Evolutionary conservation across 1,140 invertebrate genomes (phyloP).

Genomic region (Ganaspis sp.): DNA sequence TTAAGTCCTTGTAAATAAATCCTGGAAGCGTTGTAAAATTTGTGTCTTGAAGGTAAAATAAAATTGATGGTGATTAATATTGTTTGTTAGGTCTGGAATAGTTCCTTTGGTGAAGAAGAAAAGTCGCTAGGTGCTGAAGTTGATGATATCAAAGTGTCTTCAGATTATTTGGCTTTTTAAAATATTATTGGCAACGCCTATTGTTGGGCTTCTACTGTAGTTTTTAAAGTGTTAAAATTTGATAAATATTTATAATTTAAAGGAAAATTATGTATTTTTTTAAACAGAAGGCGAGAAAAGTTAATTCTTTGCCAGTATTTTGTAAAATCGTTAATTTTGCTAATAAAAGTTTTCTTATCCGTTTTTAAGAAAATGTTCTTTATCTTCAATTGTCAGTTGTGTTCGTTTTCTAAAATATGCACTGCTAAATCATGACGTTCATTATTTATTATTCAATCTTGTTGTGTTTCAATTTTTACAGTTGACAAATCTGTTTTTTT

Average conservation of each 20-base stretch:
- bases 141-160: conserved; percentile 10
- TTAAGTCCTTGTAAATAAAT: background rate
- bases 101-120: background rate
- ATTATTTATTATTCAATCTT: too few species aligned
- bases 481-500: too few species aligned
- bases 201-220: background rate
- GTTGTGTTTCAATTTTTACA: too few species aligned
- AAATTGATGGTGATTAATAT: conserved; percentile 10
- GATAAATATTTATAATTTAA: background rate
- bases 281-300: background rate
- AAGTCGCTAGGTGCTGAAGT: background rate
- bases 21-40: conserved; percentile 24
- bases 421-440: too few species aligned
- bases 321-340: conserved; percentile 18
- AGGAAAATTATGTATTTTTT: background rate
- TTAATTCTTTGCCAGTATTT: background rate
- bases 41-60: background rate
- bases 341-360: conserved; percentile 4
- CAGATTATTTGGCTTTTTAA: background rate
- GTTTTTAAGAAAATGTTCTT: background rate
- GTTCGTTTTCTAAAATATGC: background rate
- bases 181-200: background rate
- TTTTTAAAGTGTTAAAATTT: background rate
- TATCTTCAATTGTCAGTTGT: background rate
- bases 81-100: conserved; percentile 1